phyloP scores from a whole-genome alignment of 2,888 invertebrate genomes.

The Dryomyza anilis region DNA sequence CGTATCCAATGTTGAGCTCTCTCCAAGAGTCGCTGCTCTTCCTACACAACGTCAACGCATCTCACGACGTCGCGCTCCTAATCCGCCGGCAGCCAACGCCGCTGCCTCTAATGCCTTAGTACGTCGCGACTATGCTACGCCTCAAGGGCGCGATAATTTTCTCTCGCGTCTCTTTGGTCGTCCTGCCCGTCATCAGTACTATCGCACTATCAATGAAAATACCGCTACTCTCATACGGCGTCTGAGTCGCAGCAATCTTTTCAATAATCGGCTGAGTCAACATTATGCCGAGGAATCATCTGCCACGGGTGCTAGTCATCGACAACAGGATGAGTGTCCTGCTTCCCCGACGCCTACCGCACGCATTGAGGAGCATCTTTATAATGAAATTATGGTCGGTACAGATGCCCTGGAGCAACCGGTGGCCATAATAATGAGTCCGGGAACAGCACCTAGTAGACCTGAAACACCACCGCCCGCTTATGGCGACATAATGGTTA shows the following conservation, averaged over 20 bases:
- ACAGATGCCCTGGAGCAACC: slow-evolving; percentile 4
- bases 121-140: slow-evolving; percentile 38
- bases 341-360: neutral
- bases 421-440: neutral
- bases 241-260: slow-evolving; percentile 57
- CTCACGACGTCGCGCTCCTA: slow-evolving; percentile 35
- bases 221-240: slow-evolving; percentile 58
- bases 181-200: slow-evolving; percentile 56
- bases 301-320: too few relatives aligned
- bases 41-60: slow-evolving; percentile 37
- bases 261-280: slow-evolving; percentile 50
- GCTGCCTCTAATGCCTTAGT: slow-evolving; percentile 38
- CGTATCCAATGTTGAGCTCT: too few relatives aligned
- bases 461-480: slow-evolving; percentile 59
- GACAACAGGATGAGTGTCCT: slow-evolving; percentile 16
- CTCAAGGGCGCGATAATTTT: slow-evolving; percentile 45
- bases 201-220: slow-evolving; percentile 55
- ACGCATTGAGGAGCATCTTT: neutral
- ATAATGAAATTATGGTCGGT: neutral
- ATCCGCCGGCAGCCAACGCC: slow-evolving; percentile 20
- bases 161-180: slow-evolving; percentile 56
- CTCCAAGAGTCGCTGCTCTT: slow-evolving; percentile 37
- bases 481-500: slow-evolving; percentile 49
- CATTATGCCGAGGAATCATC: slow-evolving; percentile 42
- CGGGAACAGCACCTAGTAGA: slow-evolving; percentile 29